These are phyloP conservation scores for Chascanopsetta lugubris DNA, from an alignment of 2,113 vertebrate species.

Conservation along the genomic window DNA sequence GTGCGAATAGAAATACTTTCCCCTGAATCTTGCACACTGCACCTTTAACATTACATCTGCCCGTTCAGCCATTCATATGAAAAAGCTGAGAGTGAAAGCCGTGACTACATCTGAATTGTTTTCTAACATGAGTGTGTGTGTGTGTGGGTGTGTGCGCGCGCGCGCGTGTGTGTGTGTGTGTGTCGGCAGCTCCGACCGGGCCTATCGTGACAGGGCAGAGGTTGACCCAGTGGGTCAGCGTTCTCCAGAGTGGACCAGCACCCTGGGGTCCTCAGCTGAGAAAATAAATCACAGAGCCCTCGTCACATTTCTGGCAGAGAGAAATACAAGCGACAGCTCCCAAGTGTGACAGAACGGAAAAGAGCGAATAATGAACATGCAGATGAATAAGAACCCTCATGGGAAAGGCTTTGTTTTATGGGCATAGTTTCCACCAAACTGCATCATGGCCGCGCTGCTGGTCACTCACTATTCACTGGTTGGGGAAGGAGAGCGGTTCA, in stretches of 20 bases:
- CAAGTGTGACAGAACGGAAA: not conserved
- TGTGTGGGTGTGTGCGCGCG: too few species aligned
- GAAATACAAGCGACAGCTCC: not conserved
- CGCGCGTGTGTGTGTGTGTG: too few species aligned
- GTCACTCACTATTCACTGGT: conserved; percentile 8
- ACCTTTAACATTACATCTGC: not conserved
- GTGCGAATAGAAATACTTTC: too few species aligned
- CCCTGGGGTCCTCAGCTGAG: conserved; percentile 68
- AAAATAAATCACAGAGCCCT: conserved; percentile 61
- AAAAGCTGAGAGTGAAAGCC: conserved; percentile 9
- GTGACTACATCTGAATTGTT: conserved; percentile 11
- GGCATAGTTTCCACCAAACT: not conserved
- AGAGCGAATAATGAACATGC: not conserved
- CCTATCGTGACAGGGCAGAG: conserved; percentile 22
- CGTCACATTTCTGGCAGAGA: conserved; percentile 17
- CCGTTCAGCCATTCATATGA: conserved; percentile 1
- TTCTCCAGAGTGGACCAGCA: conserved; percentile 21
- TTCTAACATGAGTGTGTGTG: conserved; percentile 23
- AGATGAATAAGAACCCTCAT: not conserved
- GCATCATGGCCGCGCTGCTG: conserved; percentile 1
- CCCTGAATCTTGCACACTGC: too few species aligned
- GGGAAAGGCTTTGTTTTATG: not conserved
- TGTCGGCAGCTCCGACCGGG: conserved; percentile 4
- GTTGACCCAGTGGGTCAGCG: conserved; percentile 37
- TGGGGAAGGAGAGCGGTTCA: conserved; percentile 33